These are phyloP conservation scores for Heteromormyrus szaboi DNA, from an alignment of 2,797 vertebrate species.

Conservation along the genomic window DNA sequence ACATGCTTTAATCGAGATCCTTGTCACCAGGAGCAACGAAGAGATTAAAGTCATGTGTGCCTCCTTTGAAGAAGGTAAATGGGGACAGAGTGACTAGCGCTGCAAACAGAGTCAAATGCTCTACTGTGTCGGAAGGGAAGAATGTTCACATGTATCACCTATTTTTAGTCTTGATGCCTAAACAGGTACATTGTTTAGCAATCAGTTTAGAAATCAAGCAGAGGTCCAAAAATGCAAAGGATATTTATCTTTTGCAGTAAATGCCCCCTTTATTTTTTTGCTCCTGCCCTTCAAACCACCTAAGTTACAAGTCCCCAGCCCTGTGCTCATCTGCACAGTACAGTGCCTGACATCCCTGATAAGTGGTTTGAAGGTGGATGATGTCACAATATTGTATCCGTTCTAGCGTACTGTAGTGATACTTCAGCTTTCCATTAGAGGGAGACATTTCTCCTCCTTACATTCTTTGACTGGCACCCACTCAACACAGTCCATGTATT, in stretches of 20 bases:
- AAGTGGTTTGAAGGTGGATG: neutral
- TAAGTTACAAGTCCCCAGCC: neutral
- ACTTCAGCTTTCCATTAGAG: neutral
- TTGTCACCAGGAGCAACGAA: slow-evolving; percentile 80
- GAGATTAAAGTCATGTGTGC: slow-evolving; percentile 80
- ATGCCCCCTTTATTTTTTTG: neutral
- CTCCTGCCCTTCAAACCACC: neutral
- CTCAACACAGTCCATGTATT: neutral
- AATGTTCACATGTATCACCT: neutral
- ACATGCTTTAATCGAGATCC: slow-evolving; percentile 83
- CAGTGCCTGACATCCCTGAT: neutral
- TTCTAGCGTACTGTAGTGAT: neutral
- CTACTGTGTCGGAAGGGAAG: neutral
- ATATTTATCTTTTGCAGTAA: neutral
- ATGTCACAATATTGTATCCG: neutral
- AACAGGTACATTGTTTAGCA: neutral
- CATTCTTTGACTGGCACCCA: neutral
- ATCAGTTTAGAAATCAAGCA: neutral
- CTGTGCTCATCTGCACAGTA: neutral
- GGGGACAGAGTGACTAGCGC: neutral
- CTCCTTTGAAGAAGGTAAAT: slow-evolving; percentile 75
- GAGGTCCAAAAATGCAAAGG: neutral
- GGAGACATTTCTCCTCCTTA: neutral
- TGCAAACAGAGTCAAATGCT: neutral
- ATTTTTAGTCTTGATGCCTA: neutral